Base-by-base conservation (phyloP, 2,888 invertebrate genomes). In the Hypercompe scribonia region DNA sequence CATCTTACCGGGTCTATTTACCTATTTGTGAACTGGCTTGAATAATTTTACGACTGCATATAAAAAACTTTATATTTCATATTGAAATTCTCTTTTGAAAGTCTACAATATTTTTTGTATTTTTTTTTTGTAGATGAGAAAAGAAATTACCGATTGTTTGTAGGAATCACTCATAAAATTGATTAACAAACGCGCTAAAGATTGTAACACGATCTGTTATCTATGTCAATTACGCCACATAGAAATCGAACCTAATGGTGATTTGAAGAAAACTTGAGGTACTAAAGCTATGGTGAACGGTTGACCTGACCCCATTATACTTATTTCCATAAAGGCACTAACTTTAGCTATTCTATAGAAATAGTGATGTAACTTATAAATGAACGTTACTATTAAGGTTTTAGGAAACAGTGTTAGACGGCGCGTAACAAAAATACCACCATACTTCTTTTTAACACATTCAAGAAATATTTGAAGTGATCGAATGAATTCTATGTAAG, bases 261-360 rank as follows among this genome's bases (percentile, higher is more conserved):
- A 77, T 81, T 83, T 83, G 71, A 82, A 79, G 78, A 77, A 77
- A 84, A 81, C 74, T 85, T 84, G 74, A 78, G 87, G 81, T 78
- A 80, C 84, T 85, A 86, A 84, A 84, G 54, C 78, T 72, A 83
- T 81, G 80, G 81, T 73, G 82, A 84, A 84, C 84, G 80, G 74
- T 70, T 87, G 91, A 86, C 91, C 90, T 90, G 91, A 90, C 91
- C 91, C 84, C 88, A 76, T 89, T 91, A 80, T 79, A 84, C 77
- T 77, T 81, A 83, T 79, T 81, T 84, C 80, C 81, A 80, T 69
- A 76, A 76, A 80, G 71, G 78, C 74, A 74, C 77, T 82, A 68
- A 73, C 58, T 76, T 70, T 39, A 79, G 73, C 79, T 69, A 11
- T 71, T 77, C 74, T 74, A 80, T 74, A 75, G 42, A 74, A 73